phyloP scores from a whole-genome alignment of 2,888 invertebrate genomes.

The Lobophora halterata region DNA sequence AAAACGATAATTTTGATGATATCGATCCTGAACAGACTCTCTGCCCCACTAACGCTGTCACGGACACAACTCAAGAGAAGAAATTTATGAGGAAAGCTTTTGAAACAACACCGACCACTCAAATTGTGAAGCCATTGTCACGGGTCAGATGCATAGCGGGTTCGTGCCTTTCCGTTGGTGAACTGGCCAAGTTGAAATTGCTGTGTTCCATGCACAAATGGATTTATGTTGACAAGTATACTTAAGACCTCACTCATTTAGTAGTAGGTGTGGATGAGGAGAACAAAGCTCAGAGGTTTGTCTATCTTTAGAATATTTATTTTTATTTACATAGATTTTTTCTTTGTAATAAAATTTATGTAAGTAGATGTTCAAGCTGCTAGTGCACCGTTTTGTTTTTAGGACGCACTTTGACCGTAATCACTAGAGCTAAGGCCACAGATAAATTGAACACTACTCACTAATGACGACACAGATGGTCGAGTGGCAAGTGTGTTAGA shows the following conservation, averaged over 20 bases:
- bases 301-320: too few relatives aligned
- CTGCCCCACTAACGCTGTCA: conserved; percentile 47
- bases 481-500: too few relatives aligned
- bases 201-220: conserved; percentile 50
- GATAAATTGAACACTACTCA: too few relatives aligned
- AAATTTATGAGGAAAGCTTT: conserved; percentile 66
- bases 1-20: conserved; percentile 37
- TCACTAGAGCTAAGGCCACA: too few relatives aligned
- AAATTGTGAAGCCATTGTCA: conserved; percentile 31
- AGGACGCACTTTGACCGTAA: too few relatives aligned
- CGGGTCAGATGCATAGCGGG: conserved; percentile 56
- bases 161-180: conserved; percentile 51
- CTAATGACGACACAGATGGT: too few relatives aligned
- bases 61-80: conserved; percentile 63
- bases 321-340: too few relatives aligned
- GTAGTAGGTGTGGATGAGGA: conserved; percentile 69
- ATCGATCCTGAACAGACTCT: conserved; percentile 54
- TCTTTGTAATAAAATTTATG: too few relatives aligned
- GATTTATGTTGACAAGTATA: conserved; percentile 60
- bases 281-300: conserved; percentile 64
- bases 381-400: too few relatives aligned
- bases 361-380: too few relatives aligned
- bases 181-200: conserved; percentile 47
- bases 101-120: conserved; percentile 46
- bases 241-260: conserved; percentile 63